Conservation (phyloP, 2,113 vertebrate genomes). For the Patagioenas fasciata region DNA sequence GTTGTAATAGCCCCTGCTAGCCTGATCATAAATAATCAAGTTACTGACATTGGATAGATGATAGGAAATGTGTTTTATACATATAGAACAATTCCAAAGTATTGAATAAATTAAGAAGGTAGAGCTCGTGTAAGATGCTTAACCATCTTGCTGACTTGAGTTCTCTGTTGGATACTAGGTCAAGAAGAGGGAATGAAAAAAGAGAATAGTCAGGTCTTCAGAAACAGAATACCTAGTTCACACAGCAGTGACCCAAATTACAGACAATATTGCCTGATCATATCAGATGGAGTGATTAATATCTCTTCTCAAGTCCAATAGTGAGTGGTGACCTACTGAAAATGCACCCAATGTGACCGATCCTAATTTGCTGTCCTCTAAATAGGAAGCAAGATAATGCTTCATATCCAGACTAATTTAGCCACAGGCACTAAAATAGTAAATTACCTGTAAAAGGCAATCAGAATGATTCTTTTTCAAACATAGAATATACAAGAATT, state of each 20-base stretch:
- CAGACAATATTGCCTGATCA: neutral
- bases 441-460: neutral
- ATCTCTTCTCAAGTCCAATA: neutral
- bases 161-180: rapidly evolving
- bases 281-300: neutral
- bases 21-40: neutral
- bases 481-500: neutral
- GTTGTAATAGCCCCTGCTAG: neutral
- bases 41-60: neutral
- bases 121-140: neutral
- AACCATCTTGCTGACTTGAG: neutral
- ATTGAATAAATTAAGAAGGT: neutral
- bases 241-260: neutral
- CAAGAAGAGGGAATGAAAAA: neutral
- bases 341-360: rapidly evolving
- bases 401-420: neutral
- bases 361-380: neutral
- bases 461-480: neutral
- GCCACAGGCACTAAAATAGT: neutral
- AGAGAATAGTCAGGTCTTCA: neutral
- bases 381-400: neutral
- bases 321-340: neutral
- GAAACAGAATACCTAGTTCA: neutral
- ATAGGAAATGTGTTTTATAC: neutral
- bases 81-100: neutral